These are phyloP conservation scores for Pelecanoides urinatrix DNA, from an alignment of 2,113 vertebrate species.

Conservation along the genomic window DNA sequence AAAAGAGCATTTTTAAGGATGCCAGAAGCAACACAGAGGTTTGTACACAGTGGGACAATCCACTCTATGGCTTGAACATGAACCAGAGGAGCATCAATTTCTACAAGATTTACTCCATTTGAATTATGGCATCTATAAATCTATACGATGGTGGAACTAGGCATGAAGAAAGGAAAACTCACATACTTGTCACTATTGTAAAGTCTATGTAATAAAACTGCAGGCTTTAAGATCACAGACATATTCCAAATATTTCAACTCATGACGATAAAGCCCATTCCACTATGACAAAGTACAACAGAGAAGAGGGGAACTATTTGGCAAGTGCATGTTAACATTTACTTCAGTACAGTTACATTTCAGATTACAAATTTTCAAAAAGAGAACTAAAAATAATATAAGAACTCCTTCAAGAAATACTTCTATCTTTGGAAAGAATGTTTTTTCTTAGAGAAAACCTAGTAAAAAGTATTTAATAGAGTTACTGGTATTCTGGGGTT, in stretches of 20 bases:
- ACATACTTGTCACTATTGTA: not conserved
- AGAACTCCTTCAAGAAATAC: not conserved
- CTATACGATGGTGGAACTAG: not conserved
- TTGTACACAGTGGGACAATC: not conserved
- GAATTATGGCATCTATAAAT: not conserved
- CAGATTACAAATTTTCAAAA: not conserved
- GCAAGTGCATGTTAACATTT: not conserved
- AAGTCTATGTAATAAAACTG: slow-evolving; percentile 9
- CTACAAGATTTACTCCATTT: not conserved
- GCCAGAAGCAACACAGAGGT: not conserved
- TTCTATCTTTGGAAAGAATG: not conserved
- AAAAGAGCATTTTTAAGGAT: not conserved
- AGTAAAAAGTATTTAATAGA: not conserved
- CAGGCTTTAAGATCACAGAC: not conserved
- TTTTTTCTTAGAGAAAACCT: not conserved
- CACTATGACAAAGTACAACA: not conserved
- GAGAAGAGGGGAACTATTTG: not conserved
- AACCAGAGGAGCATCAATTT: not conserved
- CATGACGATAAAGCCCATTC: not conserved
- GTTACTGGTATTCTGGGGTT: not conserved
- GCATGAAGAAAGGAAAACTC: not conserved
- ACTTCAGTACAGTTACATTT: not conserved
- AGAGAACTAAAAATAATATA: not conserved
- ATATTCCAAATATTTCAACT: not conserved
- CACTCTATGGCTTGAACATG: not conserved